These are phyloP conservation scores for Redunca redunca DNA, from an alignment of 2,113 vertebrate genomes.

Conservation along the genomic window DNA sequence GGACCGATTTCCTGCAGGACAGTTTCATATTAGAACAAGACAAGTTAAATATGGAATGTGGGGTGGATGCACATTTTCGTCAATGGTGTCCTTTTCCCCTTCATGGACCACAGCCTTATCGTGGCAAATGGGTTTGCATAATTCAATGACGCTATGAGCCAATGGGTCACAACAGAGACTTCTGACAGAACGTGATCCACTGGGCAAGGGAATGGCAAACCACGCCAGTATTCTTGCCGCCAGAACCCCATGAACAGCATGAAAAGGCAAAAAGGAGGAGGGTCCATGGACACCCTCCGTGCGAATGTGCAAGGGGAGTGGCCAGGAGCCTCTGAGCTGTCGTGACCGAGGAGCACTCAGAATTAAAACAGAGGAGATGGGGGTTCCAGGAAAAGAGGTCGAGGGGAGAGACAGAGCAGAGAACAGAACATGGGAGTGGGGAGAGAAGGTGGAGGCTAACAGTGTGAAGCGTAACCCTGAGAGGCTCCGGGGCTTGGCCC, in stretches of 20 bases:
- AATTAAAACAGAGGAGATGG: background rate
- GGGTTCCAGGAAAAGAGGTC: background rate
- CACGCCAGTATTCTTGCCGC: background rate
- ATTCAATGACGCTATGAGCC: accelerated
- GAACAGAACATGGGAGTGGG: accelerated
- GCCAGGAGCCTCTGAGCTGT: too few species aligned
- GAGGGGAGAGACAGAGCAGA: background rate
- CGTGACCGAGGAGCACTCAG: accelerated
- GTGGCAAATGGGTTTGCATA: background rate
- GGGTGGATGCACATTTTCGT: accelerated
- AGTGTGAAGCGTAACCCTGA: background rate
- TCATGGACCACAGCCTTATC: background rate
- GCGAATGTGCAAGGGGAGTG: accelerated
- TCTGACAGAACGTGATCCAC: background rate
- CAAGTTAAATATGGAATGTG: background rate
- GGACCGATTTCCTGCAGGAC: background rate
- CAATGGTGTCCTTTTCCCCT: background rate
- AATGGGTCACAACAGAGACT: background rate
- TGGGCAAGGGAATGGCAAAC: accelerated
- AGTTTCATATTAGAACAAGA: background rate
- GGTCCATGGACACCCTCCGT: accelerated
- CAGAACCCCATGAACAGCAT: background rate
- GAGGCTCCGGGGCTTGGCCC: accelerated
- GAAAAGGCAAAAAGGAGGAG: background rate
- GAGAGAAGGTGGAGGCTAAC: background rate